Evolutionary conservation across 2,888 invertebrate species (phyloP), one percentile per base, ranked within the genome.

Genomic region (Lissocephala sabroskyi): DNA sequence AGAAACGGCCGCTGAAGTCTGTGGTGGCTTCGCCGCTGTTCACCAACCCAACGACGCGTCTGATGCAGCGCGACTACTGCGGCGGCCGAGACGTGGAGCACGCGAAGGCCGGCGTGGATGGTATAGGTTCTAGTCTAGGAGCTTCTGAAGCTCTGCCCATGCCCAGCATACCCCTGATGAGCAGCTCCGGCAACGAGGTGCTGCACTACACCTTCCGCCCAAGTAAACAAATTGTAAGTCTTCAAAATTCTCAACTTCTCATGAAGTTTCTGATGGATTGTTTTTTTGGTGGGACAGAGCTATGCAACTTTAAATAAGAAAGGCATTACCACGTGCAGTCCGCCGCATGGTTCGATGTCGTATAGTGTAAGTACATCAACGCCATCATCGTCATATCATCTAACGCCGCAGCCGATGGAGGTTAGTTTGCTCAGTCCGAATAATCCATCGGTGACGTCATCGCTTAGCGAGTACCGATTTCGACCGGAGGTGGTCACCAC

Each of bases 401-500:
- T 83, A 66, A 80, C 82, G 58, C 86, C 82, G 48, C 82, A 85
- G 73, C 80, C 86, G 68, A 83, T 84, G 81, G 84, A 85, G 65
- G 84, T 85, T 52, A 84, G 84, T 60, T 67, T 85, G 54, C 80
- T 84, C 49, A 85, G 84, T 79, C 85, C 85, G 47, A 85, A 83
- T 68, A 84, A 84, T 64, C 80, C 83, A 56, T 82, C 82, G 63
- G 92, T 92, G 77, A 90, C 92, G 80, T 92, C 92, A 81, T 92
- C 92, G 56, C 87, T 92, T 51, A 92, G 92, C 56, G 92, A 92
- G 79, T 92, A 92, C 85, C 89, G 92, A 63, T 89, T 92, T 77
- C 90, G 92, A 75, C 93, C 93, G 59, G 94, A 94, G 85, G 92
- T 94, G 66, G 93, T 94, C 61, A 94, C 94, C 68, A 93, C 93